phyloP scores from a whole-genome alignment of 1,140 invertebrate genomes.

The Orussus abietinus region DNA sequence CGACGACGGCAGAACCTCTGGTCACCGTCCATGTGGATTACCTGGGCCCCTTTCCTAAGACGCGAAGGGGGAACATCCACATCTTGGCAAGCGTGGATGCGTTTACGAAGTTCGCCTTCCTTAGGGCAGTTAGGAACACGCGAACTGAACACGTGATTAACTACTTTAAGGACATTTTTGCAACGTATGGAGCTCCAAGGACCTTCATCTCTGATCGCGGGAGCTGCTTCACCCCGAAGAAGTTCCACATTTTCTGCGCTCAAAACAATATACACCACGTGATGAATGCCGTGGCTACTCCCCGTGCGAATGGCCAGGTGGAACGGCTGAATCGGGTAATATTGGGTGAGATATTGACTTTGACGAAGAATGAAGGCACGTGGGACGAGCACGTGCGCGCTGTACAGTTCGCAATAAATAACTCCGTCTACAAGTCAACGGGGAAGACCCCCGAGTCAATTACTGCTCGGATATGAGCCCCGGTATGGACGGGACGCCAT shows the following conservation, averaged over 20 bases:
- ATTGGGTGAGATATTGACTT: conserved; percentile 17
- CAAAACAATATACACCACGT: conserved; percentile 14
- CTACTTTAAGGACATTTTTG: conserved; percentile 16
- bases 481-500: too few relatives aligned
- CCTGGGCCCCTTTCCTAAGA: too few relatives aligned
- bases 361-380: conserved; percentile 11
- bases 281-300: conserved; percentile 20
- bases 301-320: conserved; percentile 17
- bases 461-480: conserved; percentile 26
- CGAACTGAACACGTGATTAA: conserved; percentile 15
- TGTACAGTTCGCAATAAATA: conserved; percentile 24
- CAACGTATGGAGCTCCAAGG: conserved; percentile 20
- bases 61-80: too few relatives aligned
- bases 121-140: conserved; percentile 18
- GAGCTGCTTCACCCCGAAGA: conserved; percentile 25
- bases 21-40: too few relatives aligned
- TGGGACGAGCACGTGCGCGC: conserved; percentile 20
- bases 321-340: conserved; percentile 17
- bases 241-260: conserved; percentile 18
- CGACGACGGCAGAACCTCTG: too few relatives aligned
- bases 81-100: conserved; percentile 21
- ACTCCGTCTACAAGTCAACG: conserved; percentile 17
- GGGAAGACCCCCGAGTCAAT: conserved; percentile 16
- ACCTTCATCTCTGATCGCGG: conserved; percentile 30
- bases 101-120: conserved; percentile 24